Base-by-base conservation (phyloP, 2,888 invertebrate genomes). In the Coleophora deauratella region DNA sequence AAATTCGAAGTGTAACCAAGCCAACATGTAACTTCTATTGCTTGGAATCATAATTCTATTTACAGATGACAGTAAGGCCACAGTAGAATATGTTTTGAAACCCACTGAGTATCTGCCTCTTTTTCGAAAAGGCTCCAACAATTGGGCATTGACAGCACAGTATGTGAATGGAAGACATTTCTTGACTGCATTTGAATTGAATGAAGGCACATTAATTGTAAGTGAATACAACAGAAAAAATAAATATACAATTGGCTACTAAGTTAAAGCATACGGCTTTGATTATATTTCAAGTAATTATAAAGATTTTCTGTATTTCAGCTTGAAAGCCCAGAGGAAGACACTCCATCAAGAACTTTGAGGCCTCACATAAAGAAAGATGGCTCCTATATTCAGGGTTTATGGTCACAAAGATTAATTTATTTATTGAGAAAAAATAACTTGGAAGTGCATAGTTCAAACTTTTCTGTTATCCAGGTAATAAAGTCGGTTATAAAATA, bases 121-220 rank as follows among this genome's bases (percentile, higher is more conserved):
- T 33, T 81, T 75, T 50, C 65, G 80, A 7, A 84, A 81, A 47
- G 75, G 77, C 3, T 76, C 78, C 3, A 82, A 81, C 39, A 78
- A 78, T 46, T 86, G 86, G 86, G 68, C 80, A 2, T 52, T 86
- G 28, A 72, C 76, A 34, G 78, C 81, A n/a, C 86, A 86, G 41
- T 85, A 81, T 72, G 85, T 86, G 0, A 80, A 77, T 59, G 86
- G 86, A 13, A 66, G 81, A 54, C 86, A 86, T 62, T 86, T 86
- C 43, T 61, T 86, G 11, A 81, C 86, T 39, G 82, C 85, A 4
- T 86, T 85, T 61, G 84, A 86, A 52, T 53, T 81, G 28, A 81
- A 76, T 62, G 81, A 81, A 59, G 86, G 86, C 13, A 81, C 77
- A 44, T 55, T 86, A 13, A 82, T 82, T 57, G 86, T 86, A 62